These are phyloP conservation scores for rabbit (Oryctolagus cuniculus) DNA, from an alignment of 2,113 vertebrate species.

Conservation along the genomic window DNA sequence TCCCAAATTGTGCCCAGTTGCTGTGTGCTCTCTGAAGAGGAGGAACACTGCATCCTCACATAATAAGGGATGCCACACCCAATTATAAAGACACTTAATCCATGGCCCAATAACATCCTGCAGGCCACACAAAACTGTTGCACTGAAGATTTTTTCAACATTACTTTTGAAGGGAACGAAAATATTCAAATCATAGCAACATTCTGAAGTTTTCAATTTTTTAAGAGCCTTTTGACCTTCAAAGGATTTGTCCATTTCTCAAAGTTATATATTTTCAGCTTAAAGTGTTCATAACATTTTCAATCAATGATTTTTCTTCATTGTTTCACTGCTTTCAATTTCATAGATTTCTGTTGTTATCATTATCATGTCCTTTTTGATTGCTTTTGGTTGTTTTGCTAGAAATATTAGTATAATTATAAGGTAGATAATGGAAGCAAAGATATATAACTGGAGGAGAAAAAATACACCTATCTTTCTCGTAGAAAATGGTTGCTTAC, in stretches of 20 bases:
- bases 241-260: not conserved
- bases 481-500: not conserved
- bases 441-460: not conserved
- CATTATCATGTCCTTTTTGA: not conserved
- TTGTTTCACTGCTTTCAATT: not conserved
- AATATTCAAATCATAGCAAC: not conserved
- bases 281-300: not conserved
- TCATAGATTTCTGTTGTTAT: not conserved
- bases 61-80: not conserved
- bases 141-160: not conserved
- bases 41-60: no score
- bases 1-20: fast-evolving
- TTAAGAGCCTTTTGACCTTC: not conserved
- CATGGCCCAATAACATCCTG: not conserved
- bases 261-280: not conserved
- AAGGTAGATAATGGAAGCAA: not conserved
- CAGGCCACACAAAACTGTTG: not conserved
- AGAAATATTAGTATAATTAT: not conserved
- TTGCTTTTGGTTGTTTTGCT: not conserved
- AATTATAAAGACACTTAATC: no score
- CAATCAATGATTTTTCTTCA: not conserved
- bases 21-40: not conserved
- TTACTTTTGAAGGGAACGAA: not conserved
- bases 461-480: not conserved
- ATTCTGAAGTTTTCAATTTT: not conserved